Evolutionary conservation across 2,113 vertebrate species (phyloP), one percentile per base, ranked within the genome.

Genomic region (Haemorhous mexicanus): DNA sequence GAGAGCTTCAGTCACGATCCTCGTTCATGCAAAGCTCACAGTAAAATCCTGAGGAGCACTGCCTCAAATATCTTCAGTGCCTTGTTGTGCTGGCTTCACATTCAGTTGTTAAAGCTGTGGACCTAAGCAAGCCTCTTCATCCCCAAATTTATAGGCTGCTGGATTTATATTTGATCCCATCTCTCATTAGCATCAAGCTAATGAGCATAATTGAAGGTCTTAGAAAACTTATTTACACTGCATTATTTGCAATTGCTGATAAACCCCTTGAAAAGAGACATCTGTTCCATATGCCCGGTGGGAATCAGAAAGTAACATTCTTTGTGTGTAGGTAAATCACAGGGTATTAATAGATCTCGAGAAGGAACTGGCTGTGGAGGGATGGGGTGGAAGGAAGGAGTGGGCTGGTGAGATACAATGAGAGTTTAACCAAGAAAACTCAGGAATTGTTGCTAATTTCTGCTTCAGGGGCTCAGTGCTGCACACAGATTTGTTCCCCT

Each of bases 241-340:
- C 43, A 75, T 83, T 95, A 76, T 95, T 93, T 87, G 46, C 52
- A 96, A 94, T 83, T 83, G 84, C 66, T 69, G 86, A 72, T 73
- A 93, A 96, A 87, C 50, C 84, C 55, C 41, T 69, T 56, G 81
- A 92, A 94, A 87, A 79, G 66, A 69, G 94, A 95, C 95, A 96
- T 95, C 95, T 96, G 92, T 59, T 96, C 89, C 92, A 76, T 89
- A 79, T 35, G 86, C 61, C 84, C 27, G 1, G 79, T 66, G 80
- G 86, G 94, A 94, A 94, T 89, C 80, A 89, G 80, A 93, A 94
- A 91, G 83, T 58, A 94, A 63, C 64, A 78, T 30, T 46, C 33
- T 92, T 91, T 62, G 37, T 63, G 69, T 33, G 62, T 66, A 96
- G 94, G 94, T 94, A 96, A 95, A 92, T 90, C 87, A 92, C 44